Evolutionary conservation across 2,888 invertebrate species (phyloP).

Genomic region (Dolomedes plantarius): DNA sequence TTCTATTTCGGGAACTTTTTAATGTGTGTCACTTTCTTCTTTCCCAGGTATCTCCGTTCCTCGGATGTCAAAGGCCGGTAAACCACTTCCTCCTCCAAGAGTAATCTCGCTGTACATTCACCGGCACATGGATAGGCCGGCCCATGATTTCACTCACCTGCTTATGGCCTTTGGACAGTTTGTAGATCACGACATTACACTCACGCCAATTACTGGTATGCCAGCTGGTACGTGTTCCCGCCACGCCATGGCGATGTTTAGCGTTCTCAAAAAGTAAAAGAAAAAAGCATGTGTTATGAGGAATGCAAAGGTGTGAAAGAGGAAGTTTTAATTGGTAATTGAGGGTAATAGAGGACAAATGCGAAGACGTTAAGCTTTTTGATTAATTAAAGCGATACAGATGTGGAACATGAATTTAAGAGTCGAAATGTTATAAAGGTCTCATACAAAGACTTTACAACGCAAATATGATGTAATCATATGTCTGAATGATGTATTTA

Average conservation of each 20-base stretch:
- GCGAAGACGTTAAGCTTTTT: no score
- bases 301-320: no score
- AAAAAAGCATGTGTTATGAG: no score
- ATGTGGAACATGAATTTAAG: no score
- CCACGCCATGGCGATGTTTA: constrained; percentile 71
- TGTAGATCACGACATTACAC: constrained; percentile 94
- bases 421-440: no score
- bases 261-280: constrained; percentile 30
- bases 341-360: no score
- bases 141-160: constrained; percentile 88
- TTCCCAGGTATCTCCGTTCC: constrained; percentile 69
- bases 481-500: no score
- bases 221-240: constrained; percentile 62
- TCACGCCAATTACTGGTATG: constrained; percentile 83
- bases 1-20: no score
- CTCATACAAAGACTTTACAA: no score
- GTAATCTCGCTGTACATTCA: constrained; percentile 91
- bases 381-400: no score
- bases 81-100: constrained; percentile 88
- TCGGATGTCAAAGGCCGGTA: constrained; percentile 78
- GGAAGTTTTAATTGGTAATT: no score
- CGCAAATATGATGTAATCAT: no score
- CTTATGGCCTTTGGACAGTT: constrained; percentile 96
- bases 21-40: not conserved
- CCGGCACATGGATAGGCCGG: constrained; percentile 74